Conservation (phyloP, 2,888 invertebrate genomes). For the Sarcophaga carnaria region DNA sequence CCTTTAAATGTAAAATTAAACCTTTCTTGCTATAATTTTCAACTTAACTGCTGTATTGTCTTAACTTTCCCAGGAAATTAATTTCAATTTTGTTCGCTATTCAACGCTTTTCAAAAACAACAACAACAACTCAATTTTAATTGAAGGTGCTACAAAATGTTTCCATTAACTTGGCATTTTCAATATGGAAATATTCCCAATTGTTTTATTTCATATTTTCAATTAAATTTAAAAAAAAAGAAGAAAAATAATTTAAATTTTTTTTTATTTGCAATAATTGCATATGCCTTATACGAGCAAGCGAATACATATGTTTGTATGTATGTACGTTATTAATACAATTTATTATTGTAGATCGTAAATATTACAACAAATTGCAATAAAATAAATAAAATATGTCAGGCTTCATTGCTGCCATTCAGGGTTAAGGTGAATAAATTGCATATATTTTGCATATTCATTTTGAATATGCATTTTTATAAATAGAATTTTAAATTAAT, state of each 20-base stretch:
- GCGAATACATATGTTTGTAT: neutral
- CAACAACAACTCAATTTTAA: neutral
- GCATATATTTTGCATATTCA: constrained; percentile 20
- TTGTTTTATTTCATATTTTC: neutral
- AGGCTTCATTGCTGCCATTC: constrained; percentile 64
- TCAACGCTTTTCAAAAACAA: neutral
- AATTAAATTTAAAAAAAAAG: neutral
- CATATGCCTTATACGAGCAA: constrained; percentile 38
- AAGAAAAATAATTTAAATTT: no score
- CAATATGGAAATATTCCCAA: neutral
- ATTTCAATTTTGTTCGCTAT: neutral
- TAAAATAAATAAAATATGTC: constrained; percentile 36
- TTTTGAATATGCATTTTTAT: neutral
- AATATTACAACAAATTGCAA: constrained; percentile 42
- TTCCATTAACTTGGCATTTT: constrained; percentile 19
- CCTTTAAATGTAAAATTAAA: neutral
- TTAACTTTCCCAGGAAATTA: neutral
- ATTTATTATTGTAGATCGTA: neutral
- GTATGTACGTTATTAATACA: constrained; percentile 12
- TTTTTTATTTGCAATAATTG: constrained; percentile 10
- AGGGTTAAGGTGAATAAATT: constrained; percentile 63
- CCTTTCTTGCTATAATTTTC: neutral
- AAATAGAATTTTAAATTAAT: neutral
- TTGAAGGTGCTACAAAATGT: constrained; percentile 15
- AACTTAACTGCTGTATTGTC: neutral